Base-by-base conservation (phyloP, 1,140 invertebrate species). In the Euwallacea similis region DNA sequence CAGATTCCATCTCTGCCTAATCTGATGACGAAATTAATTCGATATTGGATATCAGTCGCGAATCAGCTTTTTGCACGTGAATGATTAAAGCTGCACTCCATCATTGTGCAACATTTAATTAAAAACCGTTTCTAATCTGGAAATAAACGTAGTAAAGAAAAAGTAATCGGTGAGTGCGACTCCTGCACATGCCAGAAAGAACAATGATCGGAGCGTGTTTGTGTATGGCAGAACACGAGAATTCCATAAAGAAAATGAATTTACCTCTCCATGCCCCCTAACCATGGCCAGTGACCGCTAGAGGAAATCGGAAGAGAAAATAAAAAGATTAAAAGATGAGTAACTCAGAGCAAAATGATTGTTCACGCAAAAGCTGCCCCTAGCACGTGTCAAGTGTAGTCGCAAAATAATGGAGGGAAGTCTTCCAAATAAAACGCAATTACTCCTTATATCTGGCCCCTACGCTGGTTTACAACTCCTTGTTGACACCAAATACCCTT, bases 11-110 rank as follows among this genome's bases (percentile, higher is more conserved):
- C 75, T 74, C 76, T 72, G 74, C 76, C 74, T 74, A 78, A 78
- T 72, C 74, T 73, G 65, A 65, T 74, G 72, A 71, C 75, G 64
- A 76, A 78, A 77, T 78, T 76, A 79, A 79, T 79, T 79, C 75
- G 76, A 78, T 78, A 76, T 77, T 58, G 47, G 62, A 7, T 54
- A 61, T 15, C 62, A 65, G 21, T 33, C 21, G 21, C 21, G 21
- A 33, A 33, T 33, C 21, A 33, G 21, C 21, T 33, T 33, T 33
- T 33, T 33, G 21, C 21, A 33, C 21, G 21, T 33, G 21, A 4
- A 33, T 4, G 21, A 33, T 33, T 33, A 33, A 33, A 33, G 21
- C 21, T 33, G 21, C 21, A 33, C 21, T 33, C 21, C 21, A 33
- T 4, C 21, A 33, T 33, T 33, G 21, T 33, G 1, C 21, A 33